phyloP scores from a whole-genome alignment of 2,797 vertebrate species.

The Muscicapa striata region DNA sequence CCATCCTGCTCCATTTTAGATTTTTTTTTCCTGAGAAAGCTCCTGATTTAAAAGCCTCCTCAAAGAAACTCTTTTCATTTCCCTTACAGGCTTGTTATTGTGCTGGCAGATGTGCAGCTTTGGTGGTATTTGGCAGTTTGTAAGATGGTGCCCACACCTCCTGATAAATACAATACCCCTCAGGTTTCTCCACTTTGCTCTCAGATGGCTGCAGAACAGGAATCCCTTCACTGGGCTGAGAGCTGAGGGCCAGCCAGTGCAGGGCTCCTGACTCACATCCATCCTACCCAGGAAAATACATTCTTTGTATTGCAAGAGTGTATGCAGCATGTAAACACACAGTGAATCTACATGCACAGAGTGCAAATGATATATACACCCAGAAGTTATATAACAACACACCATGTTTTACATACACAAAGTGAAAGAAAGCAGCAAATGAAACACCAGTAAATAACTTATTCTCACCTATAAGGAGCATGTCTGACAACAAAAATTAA shows the following conservation, averaged over 20 bases:
- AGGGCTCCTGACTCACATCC: background rate
- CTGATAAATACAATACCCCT: background rate
- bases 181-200: background rate
- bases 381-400: background rate
- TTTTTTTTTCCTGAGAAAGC: background rate
- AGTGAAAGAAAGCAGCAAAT: background rate
- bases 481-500: background rate
- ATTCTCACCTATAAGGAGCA: background rate
- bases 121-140: background rate
- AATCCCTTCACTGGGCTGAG: background rate
- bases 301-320: background rate
- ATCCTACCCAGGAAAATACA: background rate
- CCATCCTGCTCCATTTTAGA: background rate
- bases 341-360: too few relatives aligned
- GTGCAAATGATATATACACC: background rate
- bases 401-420: too few relatives aligned
- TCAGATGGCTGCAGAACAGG: background rate
- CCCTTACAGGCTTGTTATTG: background rate
- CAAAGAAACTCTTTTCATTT: background rate
- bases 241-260: background rate
- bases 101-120: background rate
- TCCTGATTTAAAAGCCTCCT: background rate
- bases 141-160: background rate
- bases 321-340: background rate
- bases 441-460: background rate